phyloP scores from a whole-genome alignment of 1,140 invertebrate species.

The Drosophila pseudoananassae region DNA sequence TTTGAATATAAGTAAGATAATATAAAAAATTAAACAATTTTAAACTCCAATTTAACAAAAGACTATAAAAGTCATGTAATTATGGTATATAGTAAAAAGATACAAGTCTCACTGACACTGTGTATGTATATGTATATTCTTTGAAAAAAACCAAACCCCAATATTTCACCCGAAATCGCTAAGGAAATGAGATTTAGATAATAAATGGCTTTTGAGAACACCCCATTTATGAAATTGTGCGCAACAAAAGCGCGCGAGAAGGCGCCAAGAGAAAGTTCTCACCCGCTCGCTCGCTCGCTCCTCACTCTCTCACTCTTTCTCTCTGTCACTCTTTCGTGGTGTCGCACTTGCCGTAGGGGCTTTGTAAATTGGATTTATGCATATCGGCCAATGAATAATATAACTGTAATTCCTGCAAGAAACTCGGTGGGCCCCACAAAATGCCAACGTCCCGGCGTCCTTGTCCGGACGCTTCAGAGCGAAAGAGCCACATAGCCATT shows the following conservation, averaged over 20 bases:
- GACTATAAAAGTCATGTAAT: too few relatives aligned
- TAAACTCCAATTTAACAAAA: too few relatives aligned
- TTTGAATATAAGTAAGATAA: too few relatives aligned
- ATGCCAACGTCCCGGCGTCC: conserved; percentile 34
- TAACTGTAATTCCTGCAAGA: conserved; percentile 22
- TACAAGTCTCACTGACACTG: too few relatives aligned
- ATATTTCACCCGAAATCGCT: background rate
- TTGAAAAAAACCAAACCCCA: background rate
- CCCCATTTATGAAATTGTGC: conserved; percentile 23
- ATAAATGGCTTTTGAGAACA: conserved; percentile 16
- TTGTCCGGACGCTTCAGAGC: conserved; percentile 12
- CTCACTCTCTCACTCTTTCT: conserved; percentile 13
- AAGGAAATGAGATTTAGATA: background rate
- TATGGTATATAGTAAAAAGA: too few relatives aligned
- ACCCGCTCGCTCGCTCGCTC: conserved; percentile 26
- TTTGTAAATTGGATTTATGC: conserved; percentile 61
- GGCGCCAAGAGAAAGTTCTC: conserved; percentile 11
- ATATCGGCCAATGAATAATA: conserved; percentile 38
- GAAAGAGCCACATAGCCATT: background rate
- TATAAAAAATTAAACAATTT: too few relatives aligned
- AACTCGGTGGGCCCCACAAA: conserved; percentile 17
- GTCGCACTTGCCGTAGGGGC: conserved; percentile 33
- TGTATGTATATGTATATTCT: background rate
- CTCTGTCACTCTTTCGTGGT: conserved; percentile 6
- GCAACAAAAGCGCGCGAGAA: conserved; percentile 55